phyloP scores from a whole-genome alignment of 2,113 vertebrate genomes.

The Jaculus jaculus region DNA sequence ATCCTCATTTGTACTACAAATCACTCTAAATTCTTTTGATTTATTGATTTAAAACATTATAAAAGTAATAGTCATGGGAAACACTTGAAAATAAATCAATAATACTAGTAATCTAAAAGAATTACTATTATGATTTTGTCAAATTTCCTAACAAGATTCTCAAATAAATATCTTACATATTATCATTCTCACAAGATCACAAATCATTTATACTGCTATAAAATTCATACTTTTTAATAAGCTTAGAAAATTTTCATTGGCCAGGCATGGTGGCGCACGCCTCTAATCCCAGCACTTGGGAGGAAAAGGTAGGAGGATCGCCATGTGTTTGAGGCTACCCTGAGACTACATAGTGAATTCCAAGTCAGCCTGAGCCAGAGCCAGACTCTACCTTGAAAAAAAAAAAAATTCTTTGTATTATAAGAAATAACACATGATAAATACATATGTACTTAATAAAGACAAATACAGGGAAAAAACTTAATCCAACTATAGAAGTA shows the following conservation, averaged over 20 bases:
- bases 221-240: slow-evolving; percentile 4
- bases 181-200: neutral
- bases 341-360: too few species aligned
- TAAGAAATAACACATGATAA: neutral
- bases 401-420: slow-evolving; percentile 1
- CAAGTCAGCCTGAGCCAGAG: too few species aligned
- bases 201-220: slow-evolving; percentile 28
- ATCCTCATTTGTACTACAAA: slow-evolving; percentile 15
- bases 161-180: neutral
- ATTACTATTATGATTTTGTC: neutral
- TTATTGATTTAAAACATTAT: neutral
- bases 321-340: too few species aligned
- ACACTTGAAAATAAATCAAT: neutral
- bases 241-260: too few species aligned
- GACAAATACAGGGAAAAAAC: neutral
- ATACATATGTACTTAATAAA: neutral
- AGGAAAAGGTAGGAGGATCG: too few species aligned
- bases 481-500: slow-evolving; percentile 1
- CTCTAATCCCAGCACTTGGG: too few species aligned
- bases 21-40: slow-evolving; percentile 18
- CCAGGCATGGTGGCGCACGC: too few species aligned
- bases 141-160: slow-evolving; percentile 2
- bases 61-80: neutral
- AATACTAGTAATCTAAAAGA: slow-evolving; percentile 29
- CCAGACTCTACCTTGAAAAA: too few species aligned